These are phyloP conservation scores for Tenthredo distinguenda DNA, from an alignment of 2,888 invertebrate genomes.

Conservation along the genomic window DNA sequence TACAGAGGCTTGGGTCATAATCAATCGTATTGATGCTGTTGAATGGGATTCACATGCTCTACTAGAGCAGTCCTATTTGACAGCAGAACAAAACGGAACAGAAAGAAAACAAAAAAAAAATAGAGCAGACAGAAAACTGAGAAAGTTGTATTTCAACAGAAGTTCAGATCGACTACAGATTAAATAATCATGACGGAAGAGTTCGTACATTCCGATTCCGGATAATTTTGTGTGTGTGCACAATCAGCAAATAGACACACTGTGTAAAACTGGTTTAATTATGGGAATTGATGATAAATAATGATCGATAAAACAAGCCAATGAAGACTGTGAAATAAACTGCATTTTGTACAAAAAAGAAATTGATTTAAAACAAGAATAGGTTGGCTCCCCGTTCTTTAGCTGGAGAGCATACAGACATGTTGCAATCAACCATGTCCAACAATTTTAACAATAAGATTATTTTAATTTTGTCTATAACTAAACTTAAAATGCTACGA, in stretches of 20 bases:
- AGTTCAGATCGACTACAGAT: neutral
- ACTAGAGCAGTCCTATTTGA: constrained; percentile 23
- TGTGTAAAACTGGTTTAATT: constrained; percentile 42
- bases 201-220: constrained; percentile 23
- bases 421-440: constrained; percentile 58
- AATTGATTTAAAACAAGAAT: constrained; percentile 64
- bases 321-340: constrained; percentile 52
- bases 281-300: constrained; percentile 43
- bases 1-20: constrained; percentile 38
- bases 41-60: constrained; percentile 6
- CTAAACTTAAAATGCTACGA: constrained; percentile 66
- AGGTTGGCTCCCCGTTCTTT: constrained; percentile 49
- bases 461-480: constrained; percentile 75
- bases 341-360: constrained; percentile 67
- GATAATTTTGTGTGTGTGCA: constrained; percentile 24
- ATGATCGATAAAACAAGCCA: constrained; percentile 55
- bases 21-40: constrained; percentile 32
- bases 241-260: constrained; percentile 39
- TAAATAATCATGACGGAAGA: constrained; percentile 22
- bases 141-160: constrained; percentile 2
- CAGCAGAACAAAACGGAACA: constrained; percentile 1
- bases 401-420: constrained; percentile 55
- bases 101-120: neutral
- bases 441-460: constrained; percentile 70
- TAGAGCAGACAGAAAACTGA: neutral